These are phyloP conservation scores for Cynaeus angustus DNA, from an alignment of 2,888 invertebrate species.

Conservation along the genomic window DNA sequence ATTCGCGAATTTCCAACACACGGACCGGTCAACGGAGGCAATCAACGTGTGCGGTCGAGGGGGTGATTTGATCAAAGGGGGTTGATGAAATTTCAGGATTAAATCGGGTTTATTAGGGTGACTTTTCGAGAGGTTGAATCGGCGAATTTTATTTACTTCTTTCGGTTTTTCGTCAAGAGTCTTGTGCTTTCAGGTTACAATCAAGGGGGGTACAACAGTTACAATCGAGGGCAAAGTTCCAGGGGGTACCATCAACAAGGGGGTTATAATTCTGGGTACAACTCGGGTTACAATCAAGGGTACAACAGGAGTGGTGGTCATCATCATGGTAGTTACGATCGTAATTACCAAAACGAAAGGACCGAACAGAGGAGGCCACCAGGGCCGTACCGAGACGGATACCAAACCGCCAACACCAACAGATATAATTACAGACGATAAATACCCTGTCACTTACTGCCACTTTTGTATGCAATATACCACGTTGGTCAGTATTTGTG, in stretches of 20 bases:
- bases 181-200: slow-evolving; percentile 48
- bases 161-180: neutral
- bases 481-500: slow-evolving; percentile 7
- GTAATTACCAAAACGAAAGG: slow-evolving; percentile 18
- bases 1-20: slow-evolving; percentile 42
- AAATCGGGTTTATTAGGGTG: slow-evolving; percentile 52
- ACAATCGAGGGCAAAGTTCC: slow-evolving; percentile 47
- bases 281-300: slow-evolving; percentile 32
- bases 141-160: slow-evolving; percentile 24
- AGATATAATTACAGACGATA: slow-evolving; percentile 39
- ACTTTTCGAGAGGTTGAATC: slow-evolving; percentile 37
- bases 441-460: slow-evolving; percentile 8
- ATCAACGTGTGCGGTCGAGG: slow-evolving; percentile 46
- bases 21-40: slow-evolving; percentile 42
- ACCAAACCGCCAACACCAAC: slow-evolving; percentile 58
- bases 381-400: slow-evolving; percentile 66
- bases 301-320: slow-evolving; percentile 43
- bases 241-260: slow-evolving; percentile 36
- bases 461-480: slow-evolving; percentile 4
- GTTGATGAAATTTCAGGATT: slow-evolving; percentile 51
- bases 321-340: slow-evolving; percentile 23
- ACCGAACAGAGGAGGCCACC: slow-evolving; percentile 56
- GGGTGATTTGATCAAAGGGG: slow-evolving; percentile 42
- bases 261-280: slow-evolving; percentile 32
- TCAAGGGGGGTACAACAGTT: slow-evolving; percentile 49